Evolutionary conservation across 2,797 vertebrate species (phyloP), one percentile per base, ranked within the genome.

Genomic region (Chromobotia macracanthus): DNA sequence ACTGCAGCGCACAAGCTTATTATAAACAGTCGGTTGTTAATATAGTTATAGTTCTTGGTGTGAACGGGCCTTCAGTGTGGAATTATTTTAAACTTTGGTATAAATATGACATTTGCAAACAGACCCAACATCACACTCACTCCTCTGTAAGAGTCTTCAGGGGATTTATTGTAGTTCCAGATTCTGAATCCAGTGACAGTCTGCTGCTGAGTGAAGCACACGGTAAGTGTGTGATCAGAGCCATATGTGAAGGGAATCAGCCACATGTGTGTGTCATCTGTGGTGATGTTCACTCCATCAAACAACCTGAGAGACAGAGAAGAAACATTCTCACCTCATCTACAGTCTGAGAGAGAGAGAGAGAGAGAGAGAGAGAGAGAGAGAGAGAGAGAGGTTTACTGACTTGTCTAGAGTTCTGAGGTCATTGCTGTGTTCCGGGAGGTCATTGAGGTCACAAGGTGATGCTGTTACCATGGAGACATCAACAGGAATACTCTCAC

Each of bases 151-250:
- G 97, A 98, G 91, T 99, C 98, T 90, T 99, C 98, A 0, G 95
- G 94, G 77, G 97, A 96, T 91, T 99, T 98, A 93, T 99, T 99
- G 90, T 99, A 99, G 94, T 99, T 99, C 98, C 98, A 99, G 89
- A 99, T 90, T 28, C 97, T 95, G 82, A 99, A 93, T 63, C 98
- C 98, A 0, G 95, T 91, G 25, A 99, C 91, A 67, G 90, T 94
- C 73, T 97, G 94, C 1, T 84, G 78, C 83, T 92, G 91, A 87
- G 85, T 88, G 84, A 99, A 97, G 81, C 81, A 87, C 82, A 99
- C 88, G 8, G 85, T 92, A 82, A 99, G 86, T 61, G 92, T 89
- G 90, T 97, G 97, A 85, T 95, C 89, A 79, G 92, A 91, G 84
- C 95, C 95, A 7, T 88, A 89, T 53, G 92, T 94, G 91, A 97